Conservation (phyloP, 1,140 invertebrate genomes). For the Aporrectodea caliginosa region DNA sequence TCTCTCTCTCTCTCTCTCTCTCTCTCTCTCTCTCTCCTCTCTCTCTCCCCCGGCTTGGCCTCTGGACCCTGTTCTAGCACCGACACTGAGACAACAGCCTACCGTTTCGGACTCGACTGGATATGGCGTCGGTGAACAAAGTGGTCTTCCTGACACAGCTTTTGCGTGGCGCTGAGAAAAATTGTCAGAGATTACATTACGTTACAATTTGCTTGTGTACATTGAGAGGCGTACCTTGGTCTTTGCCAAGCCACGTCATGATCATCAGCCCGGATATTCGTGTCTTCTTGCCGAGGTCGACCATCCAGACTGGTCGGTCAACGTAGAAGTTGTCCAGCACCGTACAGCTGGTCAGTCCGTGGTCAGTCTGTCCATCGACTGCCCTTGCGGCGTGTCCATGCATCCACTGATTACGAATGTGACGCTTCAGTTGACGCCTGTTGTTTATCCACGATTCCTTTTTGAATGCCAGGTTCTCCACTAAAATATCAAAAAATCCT, state of each 20-base stretch:
- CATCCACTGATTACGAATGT: conserved; percentile 43
- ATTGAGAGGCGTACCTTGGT: background rate
- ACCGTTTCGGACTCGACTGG: too few relatives aligned
- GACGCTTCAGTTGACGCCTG: conserved; percentile 55
- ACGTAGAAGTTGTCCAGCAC: conserved; percentile 63
- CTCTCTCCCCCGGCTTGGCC: too few relatives aligned
- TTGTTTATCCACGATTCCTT: conserved; percentile 61
- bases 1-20: too few relatives aligned
- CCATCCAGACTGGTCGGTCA: conserved; percentile 61
- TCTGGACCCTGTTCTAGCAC: too few relatives aligned
- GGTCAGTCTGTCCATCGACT: conserved; percentile 56
- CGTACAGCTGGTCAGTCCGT: conserved; percentile 50
- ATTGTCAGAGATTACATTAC: too few relatives aligned
- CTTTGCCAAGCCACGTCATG: background rate
- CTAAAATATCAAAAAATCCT: conserved; percentile 42
- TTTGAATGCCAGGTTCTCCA: conserved; percentile 60
- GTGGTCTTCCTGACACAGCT: too few relatives aligned
- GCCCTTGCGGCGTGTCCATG: conserved; percentile 57
- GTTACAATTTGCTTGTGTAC: too few relatives aligned
- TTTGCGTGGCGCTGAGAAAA: too few relatives aligned
- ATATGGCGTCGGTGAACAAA: too few relatives aligned
- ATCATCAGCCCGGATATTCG: conserved; percentile 48
- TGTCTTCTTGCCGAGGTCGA: conserved; percentile 58
- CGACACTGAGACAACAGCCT: too few relatives aligned
- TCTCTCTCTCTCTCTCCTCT: too few relatives aligned